These are phyloP conservation scores for Vollenhovia emeryi DNA, from an alignment of 1,140 invertebrate species.

Conservation along the genomic window DNA sequence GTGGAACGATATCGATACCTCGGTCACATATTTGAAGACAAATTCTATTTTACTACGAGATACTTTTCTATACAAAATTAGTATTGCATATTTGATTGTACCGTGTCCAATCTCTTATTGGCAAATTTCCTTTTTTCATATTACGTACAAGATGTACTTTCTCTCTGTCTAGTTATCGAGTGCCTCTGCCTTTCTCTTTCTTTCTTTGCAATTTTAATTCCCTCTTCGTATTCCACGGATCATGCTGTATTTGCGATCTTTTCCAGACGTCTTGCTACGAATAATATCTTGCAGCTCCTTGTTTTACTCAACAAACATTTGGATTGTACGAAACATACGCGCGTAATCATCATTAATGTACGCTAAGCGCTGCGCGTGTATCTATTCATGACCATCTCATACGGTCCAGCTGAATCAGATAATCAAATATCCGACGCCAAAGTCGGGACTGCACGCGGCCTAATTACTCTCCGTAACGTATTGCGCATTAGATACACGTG, in stretches of 20 bases:
- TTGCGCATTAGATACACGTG: slow-evolving; percentile 47
- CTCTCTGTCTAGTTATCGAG: too few relatives aligned
- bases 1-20: neutral
- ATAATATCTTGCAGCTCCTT: neutral
- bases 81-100: slow-evolving; percentile 1
- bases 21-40: neutral
- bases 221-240: neutral
- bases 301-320: neutral
- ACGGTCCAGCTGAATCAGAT: slow-evolving; percentile 55
- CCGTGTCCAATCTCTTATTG: too few relatives aligned
- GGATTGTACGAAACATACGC: neutral
- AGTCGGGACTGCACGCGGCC: slow-evolving; percentile 46
- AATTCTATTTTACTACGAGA: slow-evolving; percentile 20
- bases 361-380: slow-evolving; percentile 25
- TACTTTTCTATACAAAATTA: neutral
- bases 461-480: slow-evolving; percentile 55
- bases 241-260: neutral
- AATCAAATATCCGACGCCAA: slow-evolving; percentile 50
- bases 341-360: slow-evolving; percentile 46
- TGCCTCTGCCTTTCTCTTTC: neutral
- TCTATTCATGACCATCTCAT: slow-evolving; percentile 48
- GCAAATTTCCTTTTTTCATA: neutral
- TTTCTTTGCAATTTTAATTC: neutral
- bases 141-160: neutral
- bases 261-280: neutral